A percentile compares a stretch with the other conserved stretches of the same genome.
Conservation (phyloP, 2,797 vertebrate genomes). For the Poeciliopsis turneri region DNA sequence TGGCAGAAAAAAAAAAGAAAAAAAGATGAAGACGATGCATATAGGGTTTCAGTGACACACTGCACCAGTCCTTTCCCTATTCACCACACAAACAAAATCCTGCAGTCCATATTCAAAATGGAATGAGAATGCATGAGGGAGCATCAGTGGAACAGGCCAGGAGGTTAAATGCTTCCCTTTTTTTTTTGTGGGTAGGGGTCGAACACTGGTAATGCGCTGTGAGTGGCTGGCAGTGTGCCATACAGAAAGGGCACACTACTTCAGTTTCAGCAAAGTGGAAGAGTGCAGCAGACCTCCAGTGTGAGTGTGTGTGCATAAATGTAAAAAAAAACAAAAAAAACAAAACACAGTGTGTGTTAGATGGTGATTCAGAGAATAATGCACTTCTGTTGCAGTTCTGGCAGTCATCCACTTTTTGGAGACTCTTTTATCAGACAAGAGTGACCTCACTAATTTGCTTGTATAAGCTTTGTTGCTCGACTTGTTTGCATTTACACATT, state of each 20-base stretch:
- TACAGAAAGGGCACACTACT: conserved; percentile 62
- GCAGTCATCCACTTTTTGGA: conserved; percentile 50
- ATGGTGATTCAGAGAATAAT: conserved; percentile 34
- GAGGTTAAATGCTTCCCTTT: conserved; percentile 73
- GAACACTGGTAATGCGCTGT: conserved; percentile 63
- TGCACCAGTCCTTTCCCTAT: not conserved
- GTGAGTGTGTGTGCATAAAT: conserved; percentile 6
- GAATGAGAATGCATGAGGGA: conserved; percentile 31
- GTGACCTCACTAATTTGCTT: conserved; percentile 44
- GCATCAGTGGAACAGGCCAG: conserved; percentile 44
- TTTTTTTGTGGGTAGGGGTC: conserved; percentile 62
- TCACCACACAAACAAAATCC: conserved; percentile 16
- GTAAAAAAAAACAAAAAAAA: not conserved
- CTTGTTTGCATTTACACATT: not conserved
- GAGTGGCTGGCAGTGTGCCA: conserved; percentile 64
- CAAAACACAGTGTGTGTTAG: not conserved
- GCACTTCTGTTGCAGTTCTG: conserved; percentile 51
- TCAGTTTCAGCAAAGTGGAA: conserved; percentile 54
- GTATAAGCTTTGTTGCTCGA: conserved; percentile 9
- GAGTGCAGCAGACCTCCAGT: conserved; percentile 7
- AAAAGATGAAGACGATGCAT: conserved; percentile 34
- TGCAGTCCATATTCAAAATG: conserved; percentile 30
- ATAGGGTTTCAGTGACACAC: conserved; percentile 5
- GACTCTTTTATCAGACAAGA: conserved; percentile 40
- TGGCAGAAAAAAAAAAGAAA: conserved; percentile 23